Evolutionary conservation across 1,140 invertebrate species (phyloP), one percentile per base, ranked within the genome.

Genomic region (Drosophila punjabiensis): DNA sequence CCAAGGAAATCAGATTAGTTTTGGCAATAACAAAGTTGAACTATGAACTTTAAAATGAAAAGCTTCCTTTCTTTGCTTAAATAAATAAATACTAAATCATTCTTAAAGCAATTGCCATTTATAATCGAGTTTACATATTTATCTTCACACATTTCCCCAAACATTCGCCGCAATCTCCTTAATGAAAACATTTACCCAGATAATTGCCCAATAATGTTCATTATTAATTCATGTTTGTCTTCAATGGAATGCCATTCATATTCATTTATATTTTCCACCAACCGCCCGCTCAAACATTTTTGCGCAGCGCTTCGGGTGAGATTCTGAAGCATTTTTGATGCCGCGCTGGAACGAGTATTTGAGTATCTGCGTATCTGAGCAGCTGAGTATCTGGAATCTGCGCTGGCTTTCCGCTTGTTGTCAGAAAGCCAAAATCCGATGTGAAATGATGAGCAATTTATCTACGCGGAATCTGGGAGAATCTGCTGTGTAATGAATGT

Each of bases 391-490:
- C 55, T 58, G 55, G n/a, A 78, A 69, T 45, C 52, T 52, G 64
- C 14, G 52, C 41, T 58, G 58, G 55, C 55, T 62, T 63, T 33
- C 24, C 37, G 69, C 63, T 66, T 47, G 60, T 64, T 77, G 75
- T 45, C 65, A 78, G 66, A 79, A 79, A 78, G 75, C 76, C 65
- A 69, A 81, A 86, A 86, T 53, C 52, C 82, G 83, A 82, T 82
- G 82, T 43, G 83, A 87, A 90, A 89, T 89, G 86, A 90, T 90
- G 89, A 90, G 86, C 86, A 86, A 89, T 89, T 89, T 90, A 89
- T 89, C 86, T 82, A 47, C 53, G 53, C 70, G 63, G 78, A 90
- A 89, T 89, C 86, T 90, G 75, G 79, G 53, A 76, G 73, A 85
- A 90, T 90, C 79, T 90, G 82, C 86, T 90, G 79, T 66, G 82